phyloP scores from a whole-genome alignment of 2,888 invertebrate species.

The Acronicta alni region DNA sequence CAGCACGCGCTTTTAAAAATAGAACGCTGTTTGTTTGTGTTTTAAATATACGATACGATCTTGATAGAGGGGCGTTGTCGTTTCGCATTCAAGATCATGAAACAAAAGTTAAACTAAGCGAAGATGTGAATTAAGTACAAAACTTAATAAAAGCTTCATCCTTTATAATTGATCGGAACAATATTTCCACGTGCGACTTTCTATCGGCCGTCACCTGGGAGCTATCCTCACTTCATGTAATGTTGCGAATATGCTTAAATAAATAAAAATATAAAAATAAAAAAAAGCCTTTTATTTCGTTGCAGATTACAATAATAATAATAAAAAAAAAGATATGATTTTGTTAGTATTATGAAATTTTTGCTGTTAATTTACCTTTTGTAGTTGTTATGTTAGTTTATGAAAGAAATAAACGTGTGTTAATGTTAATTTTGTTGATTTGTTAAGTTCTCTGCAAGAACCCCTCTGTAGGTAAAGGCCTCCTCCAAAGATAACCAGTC shows the following conservation, averaged over 20 bases:
- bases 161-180: slow-evolving; percentile 1
- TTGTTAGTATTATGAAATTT: no score
- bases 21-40: slow-evolving; percentile 47
- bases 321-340: no score
- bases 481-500: no score
- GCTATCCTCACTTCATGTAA: slow-evolving; percentile 10
- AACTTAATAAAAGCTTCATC: neutral
- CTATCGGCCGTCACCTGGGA: slow-evolving; percentile 12
- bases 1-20: slow-evolving; percentile 28
- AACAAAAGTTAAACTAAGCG: neutral
- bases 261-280: no score
- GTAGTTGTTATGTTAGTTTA: no score
- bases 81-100: slow-evolving; percentile 3
- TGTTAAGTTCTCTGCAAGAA: no score
- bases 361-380: no score
- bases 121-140: neutral
- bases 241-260: neutral
- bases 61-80: slow-evolving; percentile 1
- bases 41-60: slow-evolving; percentile 36
- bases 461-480: no score
- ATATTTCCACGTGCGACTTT: slow-evolving; percentile 8
- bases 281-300: no score
- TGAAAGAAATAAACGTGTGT: no score
- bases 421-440: no score
- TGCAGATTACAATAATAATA: no score